Base-by-base conservation (phyloP, 2,797 vertebrate genomes). In the Tarsius wallacei region DNA sequence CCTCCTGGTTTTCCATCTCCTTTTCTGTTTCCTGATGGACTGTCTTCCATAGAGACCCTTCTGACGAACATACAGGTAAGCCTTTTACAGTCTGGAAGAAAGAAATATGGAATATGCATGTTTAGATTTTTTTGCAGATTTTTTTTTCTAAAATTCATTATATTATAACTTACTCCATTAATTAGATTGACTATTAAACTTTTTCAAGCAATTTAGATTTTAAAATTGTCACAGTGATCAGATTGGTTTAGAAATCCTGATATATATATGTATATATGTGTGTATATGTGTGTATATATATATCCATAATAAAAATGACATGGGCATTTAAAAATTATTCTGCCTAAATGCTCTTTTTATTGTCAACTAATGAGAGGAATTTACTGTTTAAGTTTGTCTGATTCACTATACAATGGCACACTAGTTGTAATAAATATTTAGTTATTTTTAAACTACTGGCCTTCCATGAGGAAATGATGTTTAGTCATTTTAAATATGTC, bases 1-100 rank as follows among this genome's bases (percentile, higher is more conserved):
- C 99, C 99, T 97, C 99, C 99, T 0, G 99, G 99, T 93, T 99
- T 99, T 98, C 99, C 99, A 51, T 99, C 99, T 98, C 99, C 99
- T 97, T 99, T 99, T 96, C 99, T 99, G 96, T 99, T 99, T 98
- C 99, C 99, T 95, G 99, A 99, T 94, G 99, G 99, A 97, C 94
- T 99, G 98, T 99, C 99, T 96, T 99, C 99, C 98, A 99, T 99
- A 99, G 99, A 99, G 99, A 99, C 99, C 77, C 99, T 99, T 93
- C 99, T 99, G 99, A 99, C 99, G 98, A 99, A 99, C 98, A 99
- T 99, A 98, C 99, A 99, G 99, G 99, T 99, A 99, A 98, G 99
- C 82, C 97, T 99, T 97, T 97, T 91, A 90, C 68, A 93, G 81
- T 95, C 94, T 94, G 96, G 47, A 80, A 91, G 91, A 97, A 96